Evolutionary conservation across 2,888 invertebrate genomes (phyloP).

Genomic region (Xylocampa areola): DNA sequence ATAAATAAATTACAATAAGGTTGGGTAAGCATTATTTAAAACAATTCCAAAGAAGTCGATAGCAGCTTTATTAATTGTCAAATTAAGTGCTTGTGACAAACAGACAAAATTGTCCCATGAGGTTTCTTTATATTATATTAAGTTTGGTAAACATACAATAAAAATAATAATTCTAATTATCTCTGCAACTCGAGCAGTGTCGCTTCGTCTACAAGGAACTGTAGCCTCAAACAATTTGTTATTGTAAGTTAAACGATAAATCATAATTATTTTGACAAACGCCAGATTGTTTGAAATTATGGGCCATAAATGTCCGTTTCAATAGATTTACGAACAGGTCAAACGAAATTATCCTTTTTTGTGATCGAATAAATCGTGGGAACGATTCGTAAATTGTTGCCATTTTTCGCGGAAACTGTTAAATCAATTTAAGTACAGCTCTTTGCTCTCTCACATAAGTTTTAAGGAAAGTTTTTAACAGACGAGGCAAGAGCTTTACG

Average conservation of each 20-base stretch:
- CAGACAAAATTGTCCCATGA: no score
- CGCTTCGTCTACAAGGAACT: background rate
- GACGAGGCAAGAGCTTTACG: no score
- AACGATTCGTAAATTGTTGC: conserved; percentile 11
- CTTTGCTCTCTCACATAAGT: conserved; percentile 1
- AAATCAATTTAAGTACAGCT: conserved; percentile 35
- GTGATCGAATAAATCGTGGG: conserved; percentile 9
- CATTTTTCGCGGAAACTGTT: conserved; percentile 26
- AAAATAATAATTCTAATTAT: background rate
- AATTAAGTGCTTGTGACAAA: no score
- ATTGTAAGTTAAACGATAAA: conserved; percentile 1
- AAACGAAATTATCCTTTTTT: conserved; percentile 17
- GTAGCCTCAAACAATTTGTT: conserved; percentile 3
- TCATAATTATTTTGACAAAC: background rate
- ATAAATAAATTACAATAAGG: no score
- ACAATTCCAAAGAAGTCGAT: no score
- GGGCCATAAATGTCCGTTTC: conserved; percentile 8
- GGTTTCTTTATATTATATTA: no score
- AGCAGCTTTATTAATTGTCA: no score
- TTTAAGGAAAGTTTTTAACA: background rate
- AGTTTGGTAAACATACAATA: background rate
- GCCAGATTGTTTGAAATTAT: conserved; percentile 11
- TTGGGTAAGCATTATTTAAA: no score
- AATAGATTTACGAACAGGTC: conserved; percentile 18
- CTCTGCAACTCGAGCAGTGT: background rate